phyloP scores from a whole-genome alignment of 1,140 invertebrate species.

The Antheraea pernyi region DNA sequence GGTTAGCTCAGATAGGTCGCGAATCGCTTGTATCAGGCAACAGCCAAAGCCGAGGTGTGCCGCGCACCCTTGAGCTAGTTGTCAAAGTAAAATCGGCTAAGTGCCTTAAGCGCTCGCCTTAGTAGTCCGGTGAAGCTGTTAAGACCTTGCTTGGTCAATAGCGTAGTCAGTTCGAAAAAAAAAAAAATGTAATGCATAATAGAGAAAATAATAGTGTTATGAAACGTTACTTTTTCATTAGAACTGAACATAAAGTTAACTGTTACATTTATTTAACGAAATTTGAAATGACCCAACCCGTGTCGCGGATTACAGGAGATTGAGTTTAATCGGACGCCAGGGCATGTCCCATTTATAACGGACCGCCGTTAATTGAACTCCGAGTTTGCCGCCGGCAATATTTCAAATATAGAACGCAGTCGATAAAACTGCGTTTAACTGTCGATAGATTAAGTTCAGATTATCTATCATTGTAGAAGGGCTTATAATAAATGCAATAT shows the following conservation, averaged over 20 bases:
- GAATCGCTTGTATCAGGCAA: too few species aligned
- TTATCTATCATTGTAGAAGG: conserved; percentile 13
- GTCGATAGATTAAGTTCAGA: conserved; percentile 39
- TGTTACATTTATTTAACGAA: conserved; percentile 13
- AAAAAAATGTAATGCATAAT: too few species aligned
- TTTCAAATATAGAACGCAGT: conserved; percentile 55
- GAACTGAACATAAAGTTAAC: background rate
- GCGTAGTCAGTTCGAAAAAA: too few species aligned
- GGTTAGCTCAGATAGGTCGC: too few species aligned
- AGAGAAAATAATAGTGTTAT: too few species aligned
- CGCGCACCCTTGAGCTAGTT: too few species aligned
- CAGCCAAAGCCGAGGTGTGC: too few species aligned
- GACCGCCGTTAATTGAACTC: conserved; percentile 65
- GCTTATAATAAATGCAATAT: background rate
- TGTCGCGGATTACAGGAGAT: conserved; percentile 64
- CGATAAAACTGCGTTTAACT: conserved; percentile 38
- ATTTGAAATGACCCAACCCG: conserved; percentile 17
- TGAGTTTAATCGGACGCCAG: conserved; percentile 64
- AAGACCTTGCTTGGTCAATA: too few species aligned
- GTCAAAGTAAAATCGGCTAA: too few species aligned
- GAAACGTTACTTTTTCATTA: background rate
- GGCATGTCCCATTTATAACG: conserved; percentile 66
- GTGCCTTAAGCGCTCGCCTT: too few species aligned
- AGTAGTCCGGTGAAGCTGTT: too few species aligned
- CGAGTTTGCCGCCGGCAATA: conserved; percentile 47